A percentile compares a stretch with the other conserved stretches of the same genome.
phyloP scores from a whole-genome alignment of 2,113 vertebrate genomes.

The Mesoclemmys tuberculata region DNA sequence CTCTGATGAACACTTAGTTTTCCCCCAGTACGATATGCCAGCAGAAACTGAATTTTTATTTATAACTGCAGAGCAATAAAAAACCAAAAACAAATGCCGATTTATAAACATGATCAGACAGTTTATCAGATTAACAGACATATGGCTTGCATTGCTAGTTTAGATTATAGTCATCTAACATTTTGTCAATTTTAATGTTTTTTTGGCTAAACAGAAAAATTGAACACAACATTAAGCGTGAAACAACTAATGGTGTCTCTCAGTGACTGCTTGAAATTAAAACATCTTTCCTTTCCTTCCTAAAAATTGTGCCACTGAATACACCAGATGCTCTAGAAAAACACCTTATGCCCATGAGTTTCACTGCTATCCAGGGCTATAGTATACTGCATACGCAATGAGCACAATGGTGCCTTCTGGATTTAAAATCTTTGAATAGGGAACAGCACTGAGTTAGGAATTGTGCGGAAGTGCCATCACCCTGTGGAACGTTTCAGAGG shows the following conservation, averaged over 20 bases:
- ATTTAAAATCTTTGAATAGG: not conserved
- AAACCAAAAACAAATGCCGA: accelerated
- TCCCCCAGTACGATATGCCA: not conserved
- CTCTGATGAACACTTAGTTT: not conserved
- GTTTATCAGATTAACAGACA: not conserved
- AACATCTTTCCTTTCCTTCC: not conserved
- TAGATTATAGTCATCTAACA: not conserved
- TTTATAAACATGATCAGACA: not conserved
- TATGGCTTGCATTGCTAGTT: not conserved
- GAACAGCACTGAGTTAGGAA: not conserved
- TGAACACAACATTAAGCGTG: not conserved
- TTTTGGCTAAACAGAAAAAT: not conserved
- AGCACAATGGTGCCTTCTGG: not conserved
- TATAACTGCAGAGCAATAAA: accelerated
- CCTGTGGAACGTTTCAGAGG: not conserved
- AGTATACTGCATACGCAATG: not conserved
- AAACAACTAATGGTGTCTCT: not conserved
- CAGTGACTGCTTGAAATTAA: not conserved
- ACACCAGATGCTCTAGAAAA: not conserved
- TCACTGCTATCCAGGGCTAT: not conserved
- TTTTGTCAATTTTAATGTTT: not conserved
- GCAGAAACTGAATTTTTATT: not conserved
- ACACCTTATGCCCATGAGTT: not conserved
- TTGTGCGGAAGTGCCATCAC: too few species aligned
- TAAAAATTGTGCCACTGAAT: not conserved